Evolutionary conservation across 2,888 invertebrate genomes (phyloP).

Genomic region (Craniophora ligustri): DNA sequence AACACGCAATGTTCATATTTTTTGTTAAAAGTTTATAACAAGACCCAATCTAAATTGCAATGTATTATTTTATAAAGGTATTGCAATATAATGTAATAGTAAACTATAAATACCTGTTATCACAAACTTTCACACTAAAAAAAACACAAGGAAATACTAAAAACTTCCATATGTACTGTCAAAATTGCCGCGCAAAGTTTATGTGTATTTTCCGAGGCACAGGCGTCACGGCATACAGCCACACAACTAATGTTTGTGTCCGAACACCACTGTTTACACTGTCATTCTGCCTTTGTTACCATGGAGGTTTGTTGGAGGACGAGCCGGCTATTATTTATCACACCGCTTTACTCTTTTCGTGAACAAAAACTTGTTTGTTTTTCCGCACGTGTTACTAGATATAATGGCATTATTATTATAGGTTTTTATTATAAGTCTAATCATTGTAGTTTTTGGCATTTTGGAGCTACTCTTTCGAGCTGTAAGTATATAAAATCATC

Average conservation of each 20-base stretch:
- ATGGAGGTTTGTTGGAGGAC: conserved; percentile 52
- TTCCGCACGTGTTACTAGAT: conserved; percentile 15
- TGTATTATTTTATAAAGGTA: no score
- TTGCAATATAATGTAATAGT: no score
- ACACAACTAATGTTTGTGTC: conserved; percentile 68
- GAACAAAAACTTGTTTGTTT: conserved; percentile 47
- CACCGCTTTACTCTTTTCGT: conserved; percentile 40
- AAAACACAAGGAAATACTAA: conserved; percentile 41
- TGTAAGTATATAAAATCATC: no score
- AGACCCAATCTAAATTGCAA: no score
- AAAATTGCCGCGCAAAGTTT: conserved; percentile 62
- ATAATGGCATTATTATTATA: no score
- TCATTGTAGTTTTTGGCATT: conserved; percentile 15
- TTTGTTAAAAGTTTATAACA: no score
- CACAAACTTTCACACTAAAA: conserved; percentile 32
- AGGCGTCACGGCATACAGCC: conserved; percentile 64
- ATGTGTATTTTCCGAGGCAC: conserved; percentile 58
- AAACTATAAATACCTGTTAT: conserved; percentile 24
- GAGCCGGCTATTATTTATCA: conserved; percentile 43
- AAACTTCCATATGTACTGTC: conserved; percentile 53
- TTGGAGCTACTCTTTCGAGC: no score
- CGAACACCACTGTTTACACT: conserved; percentile 54
- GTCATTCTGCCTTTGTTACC: conserved; percentile 51
- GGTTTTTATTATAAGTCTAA: conserved; percentile 21
- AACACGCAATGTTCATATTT: no score